phyloP scores from a whole-genome alignment of 1,140 invertebrate genomes.

The Papilio helenus region DNA sequence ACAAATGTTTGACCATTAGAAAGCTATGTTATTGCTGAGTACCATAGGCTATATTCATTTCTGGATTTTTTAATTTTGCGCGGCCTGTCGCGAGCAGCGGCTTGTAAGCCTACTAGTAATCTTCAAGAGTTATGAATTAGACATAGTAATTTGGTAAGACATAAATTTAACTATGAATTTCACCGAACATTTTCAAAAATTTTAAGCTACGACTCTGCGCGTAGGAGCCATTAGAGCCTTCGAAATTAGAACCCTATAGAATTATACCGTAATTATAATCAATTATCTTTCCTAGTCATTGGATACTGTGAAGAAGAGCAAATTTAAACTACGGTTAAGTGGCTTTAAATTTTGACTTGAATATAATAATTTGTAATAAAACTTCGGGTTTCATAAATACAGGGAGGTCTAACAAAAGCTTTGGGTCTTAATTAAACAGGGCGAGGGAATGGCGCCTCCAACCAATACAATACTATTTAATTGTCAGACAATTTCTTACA shows the following conservation, averaged over 20 bases:
- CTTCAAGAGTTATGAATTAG: too few relatives aligned
- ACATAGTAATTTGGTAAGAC: too few relatives aligned
- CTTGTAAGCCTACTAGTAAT: too few relatives aligned
- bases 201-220: too few relatives aligned
- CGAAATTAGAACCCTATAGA: neutral
- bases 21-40: too few relatives aligned
- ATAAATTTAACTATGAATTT: too few relatives aligned
- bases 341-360: constrained; percentile 18
- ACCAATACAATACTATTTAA: constrained; percentile 79
- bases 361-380: constrained; percentile 68
- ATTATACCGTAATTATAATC: neutral
- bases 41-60: too few relatives aligned
- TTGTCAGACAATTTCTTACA: constrained; percentile 61
- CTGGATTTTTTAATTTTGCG: too few relatives aligned
- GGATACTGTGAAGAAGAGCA: constrained; percentile 1
- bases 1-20: too few relatives aligned
- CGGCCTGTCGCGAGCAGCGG: too few relatives aligned
- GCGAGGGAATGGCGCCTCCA: constrained; percentile 60
- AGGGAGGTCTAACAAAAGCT: constrained; percentile 59
- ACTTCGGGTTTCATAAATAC: constrained; percentile 54
- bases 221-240: neutral
- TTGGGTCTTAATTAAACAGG: constrained; percentile 72
- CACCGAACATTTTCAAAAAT: too few relatives aligned
- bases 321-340: constrained; percentile 14
- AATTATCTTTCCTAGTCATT: neutral